Conservation (phyloP, 2,888 invertebrate species). For the Cephonodes hylas region DNA sequence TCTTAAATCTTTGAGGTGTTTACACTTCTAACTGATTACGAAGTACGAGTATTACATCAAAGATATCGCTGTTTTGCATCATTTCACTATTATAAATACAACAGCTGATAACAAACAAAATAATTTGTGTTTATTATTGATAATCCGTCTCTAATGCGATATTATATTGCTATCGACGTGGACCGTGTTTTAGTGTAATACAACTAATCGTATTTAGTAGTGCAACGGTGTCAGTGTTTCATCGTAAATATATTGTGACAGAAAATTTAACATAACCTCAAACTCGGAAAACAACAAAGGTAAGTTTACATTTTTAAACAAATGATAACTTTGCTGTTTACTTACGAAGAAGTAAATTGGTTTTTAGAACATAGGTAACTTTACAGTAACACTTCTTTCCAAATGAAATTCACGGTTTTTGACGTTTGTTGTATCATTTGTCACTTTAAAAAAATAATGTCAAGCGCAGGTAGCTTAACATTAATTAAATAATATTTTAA, state of each 20-base stretch:
- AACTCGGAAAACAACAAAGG: slow-evolving; percentile 37
- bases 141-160: not conserved
- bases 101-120: slow-evolving; percentile 12
- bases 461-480: not conserved
- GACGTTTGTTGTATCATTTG: not conserved
- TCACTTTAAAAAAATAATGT: not conserved
- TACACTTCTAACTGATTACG: not conserved
- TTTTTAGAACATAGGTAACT: not conserved
- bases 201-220: not conserved
- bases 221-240: slow-evolving; percentile 8
- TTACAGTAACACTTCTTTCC: not conserved
- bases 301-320: slow-evolving; percentile 21
- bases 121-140: not conserved
- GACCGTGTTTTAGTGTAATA: not conserved
- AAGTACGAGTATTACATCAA: not conserved
- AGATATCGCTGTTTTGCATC: not conserved
- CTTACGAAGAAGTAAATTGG: not conserved
- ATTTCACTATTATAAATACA: not conserved
- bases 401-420: not conserved
- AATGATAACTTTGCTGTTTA: not conserved
- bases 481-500: not conserved
- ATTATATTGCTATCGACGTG: not conserved
- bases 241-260: slow-evolving; percentile 16
- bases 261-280: slow-evolving; percentile 38
- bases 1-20: not conserved